Percentiles rank a stretch among this genome's conserved stretches.
Evolutionary conservation across 2,113 vertebrate species (phyloP).

Genomic region (Rhagologus leucostigma): DNA sequence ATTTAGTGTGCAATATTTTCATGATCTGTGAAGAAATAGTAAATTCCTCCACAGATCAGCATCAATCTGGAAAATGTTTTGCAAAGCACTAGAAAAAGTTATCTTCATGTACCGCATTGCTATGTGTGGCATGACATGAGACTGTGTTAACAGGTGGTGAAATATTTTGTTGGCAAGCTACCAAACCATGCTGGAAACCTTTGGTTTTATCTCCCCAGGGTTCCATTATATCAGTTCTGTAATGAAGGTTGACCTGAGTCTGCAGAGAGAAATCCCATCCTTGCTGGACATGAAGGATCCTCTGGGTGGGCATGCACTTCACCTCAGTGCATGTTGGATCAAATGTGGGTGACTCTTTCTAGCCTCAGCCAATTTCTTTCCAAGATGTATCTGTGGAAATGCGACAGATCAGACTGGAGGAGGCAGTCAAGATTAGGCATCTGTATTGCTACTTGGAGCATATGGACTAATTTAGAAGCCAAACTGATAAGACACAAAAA

Average conservation of each 20-base stretch:
- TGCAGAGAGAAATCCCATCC: background rate
- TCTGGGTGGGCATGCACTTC: background rate
- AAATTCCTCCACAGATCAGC: background rate
- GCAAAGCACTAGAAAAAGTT: background rate
- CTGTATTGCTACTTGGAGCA: background rate
- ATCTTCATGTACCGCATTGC: background rate
- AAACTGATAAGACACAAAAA: background rate
- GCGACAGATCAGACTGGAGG: background rate
- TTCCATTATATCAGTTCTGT: background rate
- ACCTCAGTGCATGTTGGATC: background rate
- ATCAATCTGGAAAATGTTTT: slow-evolving; percentile 19
- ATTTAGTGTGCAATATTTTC: background rate
- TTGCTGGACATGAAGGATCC: background rate
- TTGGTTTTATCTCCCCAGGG: background rate
- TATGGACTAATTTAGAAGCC: background rate
- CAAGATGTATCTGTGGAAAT: background rate
- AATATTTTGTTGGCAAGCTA: background rate
- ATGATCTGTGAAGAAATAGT: background rate
- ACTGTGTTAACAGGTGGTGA: slow-evolving; percentile 4
- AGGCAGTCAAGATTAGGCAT: background rate
- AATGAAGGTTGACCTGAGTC: background rate
- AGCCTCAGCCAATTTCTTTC: background rate
- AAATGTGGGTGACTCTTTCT: background rate
- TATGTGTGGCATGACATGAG: background rate
- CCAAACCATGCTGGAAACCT: background rate